These are phyloP conservation scores for Hipposideros armiger DNA, from an alignment of 2,113 vertebrate genomes.

Conservation along the genomic window DNA sequence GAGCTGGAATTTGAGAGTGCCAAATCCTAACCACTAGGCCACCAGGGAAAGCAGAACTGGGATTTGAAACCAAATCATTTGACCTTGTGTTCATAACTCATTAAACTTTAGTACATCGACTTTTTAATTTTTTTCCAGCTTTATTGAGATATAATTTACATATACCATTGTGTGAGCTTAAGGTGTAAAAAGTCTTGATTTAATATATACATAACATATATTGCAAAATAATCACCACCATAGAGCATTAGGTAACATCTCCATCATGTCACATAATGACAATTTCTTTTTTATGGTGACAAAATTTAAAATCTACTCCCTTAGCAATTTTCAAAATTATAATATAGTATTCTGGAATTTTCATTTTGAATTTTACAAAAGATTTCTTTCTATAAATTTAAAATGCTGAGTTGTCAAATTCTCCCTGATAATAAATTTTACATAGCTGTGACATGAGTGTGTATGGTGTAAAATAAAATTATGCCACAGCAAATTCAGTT, in stretches of 20 bases:
- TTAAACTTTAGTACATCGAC: not conserved
- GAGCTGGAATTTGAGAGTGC: too few relatives aligned
- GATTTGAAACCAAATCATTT: not conserved
- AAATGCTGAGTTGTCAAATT: not conserved
- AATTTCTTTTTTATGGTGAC: not conserved
- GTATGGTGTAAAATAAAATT: not conserved
- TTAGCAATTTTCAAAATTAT: not conserved
- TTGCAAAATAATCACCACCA: not conserved
- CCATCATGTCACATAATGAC: not conserved
- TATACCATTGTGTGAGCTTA: not conserved
- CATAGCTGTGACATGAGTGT: not conserved
- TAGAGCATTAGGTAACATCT: not conserved
- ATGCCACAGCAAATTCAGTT: not conserved
- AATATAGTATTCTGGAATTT: not conserved
- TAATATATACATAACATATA: not conserved
- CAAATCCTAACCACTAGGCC: not conserved
- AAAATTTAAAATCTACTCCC: slow-evolving; percentile 3
- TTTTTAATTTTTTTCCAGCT: not conserved
- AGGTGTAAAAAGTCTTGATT: not conserved
- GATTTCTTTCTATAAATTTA: not conserved
- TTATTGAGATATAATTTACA: not conserved
- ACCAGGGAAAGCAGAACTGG: not conserved
- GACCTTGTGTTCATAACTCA: not conserved
- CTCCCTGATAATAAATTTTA: not conserved
- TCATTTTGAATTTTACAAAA: not conserved